Evolutionary conservation across 2,113 vertebrate genomes (phyloP).

Genomic region (Amia ocellicauda): DNA sequence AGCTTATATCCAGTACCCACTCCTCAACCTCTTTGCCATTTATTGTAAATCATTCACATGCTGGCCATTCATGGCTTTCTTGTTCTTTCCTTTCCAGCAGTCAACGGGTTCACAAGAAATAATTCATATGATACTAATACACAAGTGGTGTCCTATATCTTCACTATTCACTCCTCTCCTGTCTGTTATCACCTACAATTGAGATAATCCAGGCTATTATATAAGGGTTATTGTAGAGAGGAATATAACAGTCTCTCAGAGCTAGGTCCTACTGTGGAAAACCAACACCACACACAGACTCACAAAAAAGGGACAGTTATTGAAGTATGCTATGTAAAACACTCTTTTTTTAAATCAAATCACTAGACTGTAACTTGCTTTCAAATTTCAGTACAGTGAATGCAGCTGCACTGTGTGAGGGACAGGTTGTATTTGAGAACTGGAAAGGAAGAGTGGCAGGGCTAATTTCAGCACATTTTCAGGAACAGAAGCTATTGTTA

Average conservation of each 20-base stretch:
- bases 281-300: slow-evolving; percentile 63
- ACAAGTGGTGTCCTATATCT: slow-evolving; percentile 78
- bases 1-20: slow-evolving; percentile 33
- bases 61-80: slow-evolving; percentile 41
- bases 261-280: slow-evolving; percentile 59
- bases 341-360: slow-evolving; percentile 18
- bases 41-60: slow-evolving; percentile 46
- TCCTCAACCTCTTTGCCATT: slow-evolving; percentile 39
- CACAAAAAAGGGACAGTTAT: slow-evolving; percentile 49
- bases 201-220: slow-evolving; percentile 81
- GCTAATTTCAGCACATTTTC: too few species aligned
- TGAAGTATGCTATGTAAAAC: slow-evolving; percentile 35
- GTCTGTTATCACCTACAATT: slow-evolving; percentile 87
- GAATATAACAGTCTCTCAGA: slow-evolving; percentile 69
- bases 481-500: too few species aligned
- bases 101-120: slow-evolving; percentile 72
- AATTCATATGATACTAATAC: slow-evolving; percentile 83
- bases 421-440: too few species aligned
- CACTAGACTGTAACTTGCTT: slow-evolving; percentile 26
- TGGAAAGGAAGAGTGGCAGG: too few species aligned
- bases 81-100: slow-evolving; percentile 54
- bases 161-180: slow-evolving; percentile 69
- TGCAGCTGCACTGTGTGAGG: not conserved
- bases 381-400: slow-evolving; percentile 22
- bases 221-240: slow-evolving; percentile 71